Conservation (phyloP, 2,113 vertebrate genomes). For the Sylvietta virens region DNA sequence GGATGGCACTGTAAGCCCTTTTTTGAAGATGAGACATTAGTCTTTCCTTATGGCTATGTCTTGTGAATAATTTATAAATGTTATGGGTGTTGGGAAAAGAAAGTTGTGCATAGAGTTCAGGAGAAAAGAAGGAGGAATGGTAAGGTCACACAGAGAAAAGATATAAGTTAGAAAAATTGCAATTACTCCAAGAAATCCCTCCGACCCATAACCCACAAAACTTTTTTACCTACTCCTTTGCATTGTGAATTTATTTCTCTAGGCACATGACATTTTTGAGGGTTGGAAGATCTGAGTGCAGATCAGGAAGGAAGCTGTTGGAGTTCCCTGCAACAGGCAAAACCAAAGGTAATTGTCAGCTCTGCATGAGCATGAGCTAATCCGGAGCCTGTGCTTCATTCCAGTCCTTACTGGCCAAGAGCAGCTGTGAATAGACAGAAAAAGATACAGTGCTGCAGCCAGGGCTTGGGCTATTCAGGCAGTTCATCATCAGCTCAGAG, state of each 20-base stretch:
- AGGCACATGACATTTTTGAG: neutral
- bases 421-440: constrained; percentile 12
- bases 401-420: neutral
- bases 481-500: neutral
- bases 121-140: neutral
- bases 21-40: neutral
- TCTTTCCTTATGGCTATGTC: neutral
- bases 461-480: neutral
- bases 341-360: constrained; percentile 24
- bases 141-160: neutral
- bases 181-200: neutral
- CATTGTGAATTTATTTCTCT: neutral
- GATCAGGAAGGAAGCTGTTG: neutral
- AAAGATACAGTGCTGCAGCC: neutral
- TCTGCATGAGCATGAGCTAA: constrained; percentile 13
- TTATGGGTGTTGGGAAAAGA: neutral
- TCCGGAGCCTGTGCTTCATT: neutral
- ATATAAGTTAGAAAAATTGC: neutral
- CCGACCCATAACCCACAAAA: accelerated
- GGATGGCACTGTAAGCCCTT: neutral
- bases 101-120: neutral
- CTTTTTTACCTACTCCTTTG: neutral
- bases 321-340: neutral
- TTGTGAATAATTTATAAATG: neutral
- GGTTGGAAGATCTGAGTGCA: neutral